These are phyloP conservation scores for Horisme vitalbata DNA, from an alignment of 2,888 invertebrate genomes.

Conservation along the genomic window DNA sequence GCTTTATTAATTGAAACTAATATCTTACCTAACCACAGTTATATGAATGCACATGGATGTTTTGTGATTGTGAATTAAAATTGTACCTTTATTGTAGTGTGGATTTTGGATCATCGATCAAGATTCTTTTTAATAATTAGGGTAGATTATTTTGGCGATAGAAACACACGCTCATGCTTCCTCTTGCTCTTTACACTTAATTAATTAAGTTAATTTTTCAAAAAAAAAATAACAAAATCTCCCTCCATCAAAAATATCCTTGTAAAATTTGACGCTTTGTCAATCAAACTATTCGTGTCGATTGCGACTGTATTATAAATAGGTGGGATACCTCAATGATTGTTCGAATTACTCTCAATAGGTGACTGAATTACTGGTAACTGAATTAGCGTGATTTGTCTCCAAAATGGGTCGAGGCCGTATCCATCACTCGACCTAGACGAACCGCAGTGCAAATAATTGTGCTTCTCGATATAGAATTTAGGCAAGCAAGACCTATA, in stretches of 20 bases:
- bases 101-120: too few species aligned
- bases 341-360: constrained; percentile 56
- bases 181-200: too few species aligned
- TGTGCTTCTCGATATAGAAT: constrained; percentile 7
- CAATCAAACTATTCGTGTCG: constrained; percentile 1
- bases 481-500: too few species aligned
- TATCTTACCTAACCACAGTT: constrained; percentile 4
- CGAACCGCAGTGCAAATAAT: constrained; percentile 38
- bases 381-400: constrained; percentile 55
- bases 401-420: constrained; percentile 70
- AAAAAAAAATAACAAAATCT: too few species aligned
- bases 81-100: too few species aligned
- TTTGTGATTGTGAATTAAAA: too few species aligned
- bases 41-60: too few species aligned
- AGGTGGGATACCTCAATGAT: constrained; percentile 26
- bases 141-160: too few species aligned
- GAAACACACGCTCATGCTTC: too few species aligned
- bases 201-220: too few species aligned
- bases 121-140: too few species aligned
- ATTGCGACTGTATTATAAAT: constrained; percentile 10
- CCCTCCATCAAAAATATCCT: too few species aligned
- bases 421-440: constrained; percentile 49
- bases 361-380: constrained; percentile 41
- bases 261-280: neutral
- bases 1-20: constrained; percentile 1